Conservation (phyloP, 2,797 vertebrate genomes). For the Poecilia picta region DNA sequence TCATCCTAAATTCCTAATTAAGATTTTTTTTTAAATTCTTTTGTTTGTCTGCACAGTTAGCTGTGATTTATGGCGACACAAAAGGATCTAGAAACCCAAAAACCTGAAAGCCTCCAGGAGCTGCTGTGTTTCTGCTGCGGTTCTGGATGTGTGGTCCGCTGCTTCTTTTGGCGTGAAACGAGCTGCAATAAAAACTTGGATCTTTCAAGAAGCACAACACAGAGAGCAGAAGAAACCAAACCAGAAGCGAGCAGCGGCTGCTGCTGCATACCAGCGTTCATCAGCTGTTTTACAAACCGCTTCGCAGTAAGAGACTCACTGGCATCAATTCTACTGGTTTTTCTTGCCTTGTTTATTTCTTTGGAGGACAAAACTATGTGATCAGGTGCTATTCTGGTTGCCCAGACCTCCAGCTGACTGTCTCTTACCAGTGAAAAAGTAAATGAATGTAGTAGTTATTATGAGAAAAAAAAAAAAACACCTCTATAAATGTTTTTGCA, state of each 20-base stretch:
- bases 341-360: background rate
- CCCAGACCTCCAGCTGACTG: background rate
- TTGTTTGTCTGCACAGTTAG: background rate
- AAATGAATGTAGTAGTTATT: background rate
- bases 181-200: conserved; percentile 37
- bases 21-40: background rate
- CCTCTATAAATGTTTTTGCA: too few relatives aligned
- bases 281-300: background rate
- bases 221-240: conserved; percentile 16
- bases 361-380: background rate
- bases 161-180: conserved; percentile 35
- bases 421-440: background rate
- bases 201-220: conserved; percentile 5
- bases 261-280: background rate
- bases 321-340: background rate
- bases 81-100: conserved; percentile 18
- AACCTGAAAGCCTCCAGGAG: conserved; percentile 31
- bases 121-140: conserved; percentile 26
- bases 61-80: background rate
- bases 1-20: background rate
- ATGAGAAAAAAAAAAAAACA: background rate
- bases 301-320: too few relatives aligned
- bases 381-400: background rate
- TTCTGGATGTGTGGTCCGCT: conserved; percentile 35
- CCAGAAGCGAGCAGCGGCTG: conserved; percentile 34